Percentiles rank a stretch among this genome's conserved stretches.
Conservation (phyloP, 2,113 vertebrate species). For the Australoheros scitulus region DNA sequence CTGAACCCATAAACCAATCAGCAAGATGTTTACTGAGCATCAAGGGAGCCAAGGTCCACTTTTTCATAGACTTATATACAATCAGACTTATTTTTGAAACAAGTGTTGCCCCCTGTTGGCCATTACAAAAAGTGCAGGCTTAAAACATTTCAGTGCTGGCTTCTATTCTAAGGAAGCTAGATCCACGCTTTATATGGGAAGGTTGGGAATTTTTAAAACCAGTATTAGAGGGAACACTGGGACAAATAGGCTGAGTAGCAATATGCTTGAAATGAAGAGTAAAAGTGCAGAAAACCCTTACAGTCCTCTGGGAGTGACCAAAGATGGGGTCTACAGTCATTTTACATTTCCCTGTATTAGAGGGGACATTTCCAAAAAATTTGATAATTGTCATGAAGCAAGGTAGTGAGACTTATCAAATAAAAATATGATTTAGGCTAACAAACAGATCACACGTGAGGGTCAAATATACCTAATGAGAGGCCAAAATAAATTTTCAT, state of each 20-base stretch:
- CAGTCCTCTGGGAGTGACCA: not conserved
- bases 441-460: not conserved
- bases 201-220: not conserved
- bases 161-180: not conserved
- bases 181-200: fast-evolving
- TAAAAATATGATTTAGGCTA: not conserved
- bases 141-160: not conserved
- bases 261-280: not conserved
- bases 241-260: not conserved
- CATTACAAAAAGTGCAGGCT: not conserved
- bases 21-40: fast-evolving
- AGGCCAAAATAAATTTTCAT: not conserved
- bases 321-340: not conserved
- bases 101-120: not conserved
- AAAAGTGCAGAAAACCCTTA: not conserved
- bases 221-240: not conserved
- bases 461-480: not conserved
- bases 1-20: not conserved
- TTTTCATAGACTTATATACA: fast-evolving
- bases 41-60: not conserved
- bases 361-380: too few relatives aligned
- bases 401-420: too few relatives aligned
- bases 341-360: too few relatives aligned
- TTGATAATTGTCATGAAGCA: too few relatives aligned
- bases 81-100: not conserved